A percentile compares a stretch with the other conserved stretches of the same genome.
Conservation (phyloP, 1,140 invertebrate species). For the Carposina sasakii region DNA sequence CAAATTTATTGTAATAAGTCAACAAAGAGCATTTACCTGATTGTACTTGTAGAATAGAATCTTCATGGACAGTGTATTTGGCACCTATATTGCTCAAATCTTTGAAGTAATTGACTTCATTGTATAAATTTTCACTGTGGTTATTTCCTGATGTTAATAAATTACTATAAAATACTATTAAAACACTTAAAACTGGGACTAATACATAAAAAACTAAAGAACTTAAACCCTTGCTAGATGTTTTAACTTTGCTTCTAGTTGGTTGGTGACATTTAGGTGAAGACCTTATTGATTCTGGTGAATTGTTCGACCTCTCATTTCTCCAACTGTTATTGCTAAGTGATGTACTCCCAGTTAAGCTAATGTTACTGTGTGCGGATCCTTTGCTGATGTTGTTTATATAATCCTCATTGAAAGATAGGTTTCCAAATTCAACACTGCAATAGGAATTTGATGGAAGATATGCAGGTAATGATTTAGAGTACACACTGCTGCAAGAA, state of each 20-base stretch:
- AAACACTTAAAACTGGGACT: not conserved
- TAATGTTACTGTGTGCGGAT: conserved; percentile 9
- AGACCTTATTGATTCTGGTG: not conserved
- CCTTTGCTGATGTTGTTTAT: not conserved
- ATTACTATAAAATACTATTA: not conserved
- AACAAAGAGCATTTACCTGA: conserved; percentile 30
- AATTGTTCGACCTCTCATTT: not conserved
- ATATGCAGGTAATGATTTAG: conserved; percentile 48
- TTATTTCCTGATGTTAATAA: not conserved
- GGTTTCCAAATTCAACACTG: conserved; percentile 34
- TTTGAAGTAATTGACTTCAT: conserved; percentile 40
- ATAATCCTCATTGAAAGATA: not conserved
- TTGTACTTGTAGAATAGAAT: conserved; percentile 45
- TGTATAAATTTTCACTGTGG: conserved; percentile 23
- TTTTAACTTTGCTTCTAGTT: not conserved
- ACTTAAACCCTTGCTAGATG: not conserved
- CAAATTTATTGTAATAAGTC: not conserved
- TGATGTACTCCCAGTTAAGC: too few species aligned
- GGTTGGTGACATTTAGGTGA: not conserved
- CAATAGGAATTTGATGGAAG: conserved; percentile 36
- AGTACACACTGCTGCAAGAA: conserved; percentile 47
- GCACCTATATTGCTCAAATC: conserved; percentile 41
- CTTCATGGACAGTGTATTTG: conserved; percentile 46
- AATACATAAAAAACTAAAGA: not conserved
- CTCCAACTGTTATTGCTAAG: too few species aligned